A percentile compares a stretch with the other conserved stretches of the same genome.
Conservation (phyloP, 1,140 invertebrate species). For the Hylaeus volcanicus region DNA sequence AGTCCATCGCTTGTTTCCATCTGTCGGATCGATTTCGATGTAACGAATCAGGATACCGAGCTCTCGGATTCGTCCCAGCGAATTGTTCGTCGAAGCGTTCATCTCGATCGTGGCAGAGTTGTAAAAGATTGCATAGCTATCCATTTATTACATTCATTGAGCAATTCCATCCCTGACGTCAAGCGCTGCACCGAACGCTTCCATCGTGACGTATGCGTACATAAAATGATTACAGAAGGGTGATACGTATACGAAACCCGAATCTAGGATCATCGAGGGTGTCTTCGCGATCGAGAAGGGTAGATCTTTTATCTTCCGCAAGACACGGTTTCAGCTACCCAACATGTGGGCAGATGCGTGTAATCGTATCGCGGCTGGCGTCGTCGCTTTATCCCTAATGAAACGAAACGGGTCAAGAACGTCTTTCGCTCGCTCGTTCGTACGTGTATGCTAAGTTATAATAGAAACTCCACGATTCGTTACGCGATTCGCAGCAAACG, state of each 20-base stretch:
- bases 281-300: not conserved
- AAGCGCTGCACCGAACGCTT: not conserved
- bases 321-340: not conserved
- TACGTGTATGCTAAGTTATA: constrained; percentile 17
- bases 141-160: constrained; percentile 51
- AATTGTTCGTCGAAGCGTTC: constrained; percentile 19
- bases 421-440: not conserved
- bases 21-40: not conserved
- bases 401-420: constrained; percentile 60
- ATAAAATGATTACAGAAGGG: too few species aligned
- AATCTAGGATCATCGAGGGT: too few species aligned
- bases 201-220: too few species aligned
- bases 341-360: not conserved
- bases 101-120: constrained; percentile 4
- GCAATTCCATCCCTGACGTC: constrained; percentile 44
- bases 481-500: constrained; percentile 1
- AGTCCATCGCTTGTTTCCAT: not conserved
- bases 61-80: constrained; percentile 19
- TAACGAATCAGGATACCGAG: not conserved
- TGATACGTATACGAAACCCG: too few species aligned
- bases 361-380: constrained; percentile 28
- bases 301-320: not conserved
- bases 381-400: constrained; percentile 25
- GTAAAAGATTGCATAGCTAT: constrained; percentile 55
- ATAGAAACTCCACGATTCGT: constrained; percentile 3